phyloP scores from a whole-genome alignment of 2,888 invertebrate species.

The Trichacis sp. region DNA sequence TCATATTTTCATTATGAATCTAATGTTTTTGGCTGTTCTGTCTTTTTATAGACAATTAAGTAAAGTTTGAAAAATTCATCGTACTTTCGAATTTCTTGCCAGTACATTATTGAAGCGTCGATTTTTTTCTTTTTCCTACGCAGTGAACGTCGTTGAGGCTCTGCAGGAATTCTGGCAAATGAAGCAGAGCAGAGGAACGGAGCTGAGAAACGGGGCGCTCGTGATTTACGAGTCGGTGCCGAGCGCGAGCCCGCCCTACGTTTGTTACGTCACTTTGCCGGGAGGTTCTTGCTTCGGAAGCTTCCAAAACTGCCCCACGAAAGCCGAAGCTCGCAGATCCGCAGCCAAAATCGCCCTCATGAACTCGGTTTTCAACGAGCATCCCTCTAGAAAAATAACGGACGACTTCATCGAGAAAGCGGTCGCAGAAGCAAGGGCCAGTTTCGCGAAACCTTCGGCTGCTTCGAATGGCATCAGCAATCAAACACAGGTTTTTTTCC shows the following conservation, averaged over 20 bases:
- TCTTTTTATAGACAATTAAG: too few relatives aligned
- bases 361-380: slow-evolving; percentile 97
- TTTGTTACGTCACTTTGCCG: slow-evolving; percentile 94
- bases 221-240: slow-evolving; percentile 96
- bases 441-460: slow-evolving; percentile 68
- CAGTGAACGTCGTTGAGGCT: slow-evolving; percentile 95
- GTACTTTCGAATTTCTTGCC: background rate
- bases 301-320: slow-evolving; percentile 94
- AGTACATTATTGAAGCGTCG: too few relatives aligned
- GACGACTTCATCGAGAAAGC: slow-evolving; percentile 96
- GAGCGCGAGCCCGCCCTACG: slow-evolving; percentile 90
- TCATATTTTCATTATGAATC: too few relatives aligned
- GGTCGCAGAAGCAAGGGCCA: slow-evolving; percentile 89
- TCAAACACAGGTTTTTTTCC: slow-evolving; percentile 52
- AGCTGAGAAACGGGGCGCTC: slow-evolving; percentile 87
- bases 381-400: slow-evolving; percentile 90
- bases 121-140: too few relatives aligned
- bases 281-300: slow-evolving; percentile 97
- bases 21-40: too few relatives aligned
- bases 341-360: slow-evolving; percentile 96
- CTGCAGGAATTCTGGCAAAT: slow-evolving; percentile 98
- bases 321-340: slow-evolving; percentile 93
- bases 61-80: too few relatives aligned
- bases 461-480: slow-evolving; percentile 56
- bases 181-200: slow-evolving; percentile 90